phyloP scores from a whole-genome alignment of 2,797 vertebrate genomes.

The Megaceryle alcyon region DNA sequence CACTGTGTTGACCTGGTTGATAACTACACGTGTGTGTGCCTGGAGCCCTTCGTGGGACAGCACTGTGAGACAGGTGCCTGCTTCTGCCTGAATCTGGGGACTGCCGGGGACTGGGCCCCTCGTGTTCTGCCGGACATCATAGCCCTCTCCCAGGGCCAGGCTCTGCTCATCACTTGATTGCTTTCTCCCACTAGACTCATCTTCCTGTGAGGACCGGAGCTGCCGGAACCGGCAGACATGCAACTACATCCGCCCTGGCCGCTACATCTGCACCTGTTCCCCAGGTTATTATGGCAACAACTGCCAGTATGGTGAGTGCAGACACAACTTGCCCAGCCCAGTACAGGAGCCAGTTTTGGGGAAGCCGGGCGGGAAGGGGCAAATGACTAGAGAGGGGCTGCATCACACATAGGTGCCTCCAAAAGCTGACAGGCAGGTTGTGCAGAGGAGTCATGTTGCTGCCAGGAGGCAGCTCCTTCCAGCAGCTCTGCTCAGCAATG shows the following conservation, averaged over 20 bases:
- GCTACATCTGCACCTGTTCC: conserved; percentile 83
- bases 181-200: conserved; percentile 40
- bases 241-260: conserved; percentile 74
- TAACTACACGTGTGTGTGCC: conserved; percentile 89
- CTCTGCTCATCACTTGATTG: background rate
- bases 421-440: background rate
- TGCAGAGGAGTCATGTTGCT: accelerated
- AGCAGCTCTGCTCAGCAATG: accelerated
- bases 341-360: background rate
- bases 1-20: conserved; percentile 83
- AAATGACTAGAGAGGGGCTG: background rate
- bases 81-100: background rate
- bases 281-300: conserved; percentile 83
- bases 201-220: conserved; percentile 72
- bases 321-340: accelerated
- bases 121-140: accelerated
- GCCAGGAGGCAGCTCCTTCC: background rate
- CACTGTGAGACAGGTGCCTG: conserved; percentile 90
- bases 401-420: accelerated
- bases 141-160: background rate
- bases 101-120: accelerated
- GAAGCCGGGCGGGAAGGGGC: background rate
- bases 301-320: conserved; percentile 81
- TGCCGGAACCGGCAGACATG: conserved; percentile 80
- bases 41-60: conserved; percentile 82